Conservation (phyloP, 2,113 vertebrate species). For the Microtus pennsylvanicus region DNA sequence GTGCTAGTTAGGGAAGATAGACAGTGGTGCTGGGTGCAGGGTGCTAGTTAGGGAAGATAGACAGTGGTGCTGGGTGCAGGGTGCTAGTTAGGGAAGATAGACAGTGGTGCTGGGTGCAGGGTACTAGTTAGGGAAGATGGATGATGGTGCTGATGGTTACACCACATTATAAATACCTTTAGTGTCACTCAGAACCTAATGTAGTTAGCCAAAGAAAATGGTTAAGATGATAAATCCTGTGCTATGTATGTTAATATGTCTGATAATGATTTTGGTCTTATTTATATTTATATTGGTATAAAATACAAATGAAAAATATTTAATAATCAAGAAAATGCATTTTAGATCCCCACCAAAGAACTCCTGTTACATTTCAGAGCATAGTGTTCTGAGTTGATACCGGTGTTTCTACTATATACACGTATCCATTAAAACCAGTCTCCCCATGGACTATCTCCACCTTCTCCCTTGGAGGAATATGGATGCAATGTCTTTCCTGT, state of each 20-base stretch:
- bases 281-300: not conserved
- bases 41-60: not conserved
- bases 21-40: fast-evolving
- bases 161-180: not conserved
- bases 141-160: too few species aligned
- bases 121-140: not conserved
- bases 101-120: too few species aligned
- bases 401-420: not conserved
- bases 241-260: not conserved
- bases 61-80: too few species aligned
- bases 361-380: not conserved
- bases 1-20: not conserved
- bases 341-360: not conserved
- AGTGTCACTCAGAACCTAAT: too few species aligned
- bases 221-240: not conserved
- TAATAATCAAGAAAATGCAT: not conserved
- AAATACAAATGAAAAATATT: slow-evolving; percentile 5
- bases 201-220: not conserved
- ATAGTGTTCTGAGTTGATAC: not conserved
- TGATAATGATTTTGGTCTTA: not conserved
- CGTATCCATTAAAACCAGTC: not conserved
- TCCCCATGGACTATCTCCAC: not conserved
- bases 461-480: not conserved
- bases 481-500: too few species aligned
- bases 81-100: too few species aligned